These are phyloP conservation scores for Ormia ochracea DNA, from an alignment of 2,888 invertebrate species.

Conservation along the genomic window DNA sequence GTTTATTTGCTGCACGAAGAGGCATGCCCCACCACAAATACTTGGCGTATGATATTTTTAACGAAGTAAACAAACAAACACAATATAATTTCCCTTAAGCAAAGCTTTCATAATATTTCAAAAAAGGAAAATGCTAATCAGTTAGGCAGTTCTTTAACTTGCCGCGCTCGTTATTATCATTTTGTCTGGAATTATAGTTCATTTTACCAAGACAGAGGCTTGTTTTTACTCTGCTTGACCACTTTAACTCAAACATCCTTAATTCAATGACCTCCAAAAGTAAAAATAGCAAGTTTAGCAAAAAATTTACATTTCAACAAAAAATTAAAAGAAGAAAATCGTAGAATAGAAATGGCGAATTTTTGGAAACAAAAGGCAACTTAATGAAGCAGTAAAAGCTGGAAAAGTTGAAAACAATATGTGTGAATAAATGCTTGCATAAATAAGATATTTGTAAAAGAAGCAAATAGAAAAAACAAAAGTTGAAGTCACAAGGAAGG, in stretches of 20 bases:
- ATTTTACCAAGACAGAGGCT: slow-evolving; percentile 1
- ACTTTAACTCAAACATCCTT: slow-evolving; percentile 37
- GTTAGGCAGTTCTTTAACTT: too few species aligned
- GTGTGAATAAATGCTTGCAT: neutral
- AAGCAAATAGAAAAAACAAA: slow-evolving; percentile 15
- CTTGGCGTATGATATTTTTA: too few species aligned
- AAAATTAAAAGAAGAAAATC: slow-evolving; percentile 6
- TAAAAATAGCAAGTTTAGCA: slow-evolving; percentile 50
- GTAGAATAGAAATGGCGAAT: slow-evolving; percentile 47
- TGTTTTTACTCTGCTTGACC: slow-evolving; percentile 18
- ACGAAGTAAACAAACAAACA: too few species aligned
- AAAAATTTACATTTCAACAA: slow-evolving; percentile 56
- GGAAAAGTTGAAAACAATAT: slow-evolving; percentile 57
- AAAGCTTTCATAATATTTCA: too few species aligned
- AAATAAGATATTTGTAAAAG: slow-evolving; percentile 29
- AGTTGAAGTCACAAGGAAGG: neutral
- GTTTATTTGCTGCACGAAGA: too few species aligned
- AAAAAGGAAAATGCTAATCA: too few species aligned
- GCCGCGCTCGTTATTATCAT: neutral
- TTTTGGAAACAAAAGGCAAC: slow-evolving; percentile 45
- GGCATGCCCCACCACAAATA: too few species aligned
- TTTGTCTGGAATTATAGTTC: neutral
- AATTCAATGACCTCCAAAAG: slow-evolving; percentile 30
- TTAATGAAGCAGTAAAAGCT: slow-evolving; percentile 61
- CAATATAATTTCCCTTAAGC: too few species aligned